Conservation (phyloP, 2,888 invertebrate species). For the Gibbula magus region DNA sequence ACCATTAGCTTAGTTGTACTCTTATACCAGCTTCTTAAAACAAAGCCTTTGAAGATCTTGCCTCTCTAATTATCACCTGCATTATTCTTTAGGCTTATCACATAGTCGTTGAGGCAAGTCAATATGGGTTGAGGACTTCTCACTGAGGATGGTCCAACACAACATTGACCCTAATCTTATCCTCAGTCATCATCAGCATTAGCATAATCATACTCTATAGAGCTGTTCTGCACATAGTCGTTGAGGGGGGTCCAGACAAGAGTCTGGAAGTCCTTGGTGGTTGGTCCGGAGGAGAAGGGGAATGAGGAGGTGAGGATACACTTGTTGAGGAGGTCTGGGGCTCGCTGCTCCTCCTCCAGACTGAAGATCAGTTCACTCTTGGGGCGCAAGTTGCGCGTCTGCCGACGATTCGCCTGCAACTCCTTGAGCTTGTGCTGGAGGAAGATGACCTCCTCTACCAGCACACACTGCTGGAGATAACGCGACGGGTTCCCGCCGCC, state of each 20-base stretch:
- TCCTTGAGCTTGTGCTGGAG: conserved; percentile 63
- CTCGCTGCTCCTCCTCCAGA: conserved; percentile 43
- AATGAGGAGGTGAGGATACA: conserved; percentile 66
- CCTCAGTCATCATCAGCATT: conserved; percentile 8
- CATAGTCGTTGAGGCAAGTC: too few relatives aligned
- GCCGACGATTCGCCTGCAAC: conserved; percentile 41
- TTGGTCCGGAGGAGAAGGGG: conserved; percentile 60
- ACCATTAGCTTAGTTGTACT: too few relatives aligned
- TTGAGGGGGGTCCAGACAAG: conserved; percentile 54
- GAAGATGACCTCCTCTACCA: conserved; percentile 74
- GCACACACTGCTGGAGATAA: conserved; percentile 73
- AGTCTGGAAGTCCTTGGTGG: conserved; percentile 50
- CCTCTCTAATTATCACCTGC: too few relatives aligned
- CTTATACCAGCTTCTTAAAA: too few relatives aligned
- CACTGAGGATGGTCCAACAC: too few relatives aligned
- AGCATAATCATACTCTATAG: conserved; percentile 22
- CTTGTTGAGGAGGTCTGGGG: conserved; percentile 50
- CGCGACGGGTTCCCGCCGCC: conserved; percentile 80
- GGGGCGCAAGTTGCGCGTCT: conserved; percentile 43
- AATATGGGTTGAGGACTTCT: too few relatives aligned
- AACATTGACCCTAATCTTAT: too few relatives aligned
- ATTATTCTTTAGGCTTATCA: too few relatives aligned
- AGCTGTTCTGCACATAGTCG: conserved; percentile 59
- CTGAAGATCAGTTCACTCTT: conserved; percentile 65
- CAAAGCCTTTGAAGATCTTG: too few relatives aligned